These are phyloP conservation scores for Auanema freiburgensis DNA, from an alignment of 2,888 invertebrate species.

Conservation along the genomic window DNA sequence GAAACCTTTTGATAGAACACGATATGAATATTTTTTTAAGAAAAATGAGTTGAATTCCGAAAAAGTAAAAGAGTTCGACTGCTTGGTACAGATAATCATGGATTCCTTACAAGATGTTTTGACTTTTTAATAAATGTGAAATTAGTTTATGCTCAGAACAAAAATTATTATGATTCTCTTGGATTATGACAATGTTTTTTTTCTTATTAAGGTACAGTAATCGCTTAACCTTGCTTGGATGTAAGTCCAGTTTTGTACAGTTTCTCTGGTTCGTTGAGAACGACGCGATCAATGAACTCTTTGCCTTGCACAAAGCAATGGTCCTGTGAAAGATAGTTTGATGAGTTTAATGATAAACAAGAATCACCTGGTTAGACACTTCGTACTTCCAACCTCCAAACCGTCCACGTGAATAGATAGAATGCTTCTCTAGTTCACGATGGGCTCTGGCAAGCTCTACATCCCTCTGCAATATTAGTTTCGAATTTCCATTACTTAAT, in stretches of 20 bases:
- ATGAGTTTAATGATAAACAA: neutral
- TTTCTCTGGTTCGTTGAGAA: conserved; percentile 58
- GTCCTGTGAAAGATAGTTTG: conserved; percentile 45
- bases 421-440: conserved; percentile 51
- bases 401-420: conserved; percentile 61
- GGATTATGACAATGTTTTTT: too few relatives aligned
- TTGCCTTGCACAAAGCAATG: conserved; percentile 65
- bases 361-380: conserved; percentile 40
- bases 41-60: too few relatives aligned
- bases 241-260: conserved; percentile 53
- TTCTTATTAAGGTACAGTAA: too few relatives aligned
- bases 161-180: too few relatives aligned
- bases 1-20: too few relatives aligned
- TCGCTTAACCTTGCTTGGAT: conserved; percentile 12
- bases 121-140: conserved; percentile 7
- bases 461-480: conserved; percentile 48
- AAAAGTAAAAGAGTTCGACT: conserved; percentile 25
- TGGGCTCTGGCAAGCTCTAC: conserved; percentile 60
- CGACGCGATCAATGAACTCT: conserved; percentile 59
- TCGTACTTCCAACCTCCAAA: conserved; percentile 64
- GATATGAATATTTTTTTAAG: too few relatives aligned
- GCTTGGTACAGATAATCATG: conserved; percentile 34
- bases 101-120: conserved; percentile 18
- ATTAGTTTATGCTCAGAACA: too few relatives aligned
- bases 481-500: neutral